phyloP scores from a whole-genome alignment of 2,888 invertebrate genomes.

The Brachycybe producta region DNA sequence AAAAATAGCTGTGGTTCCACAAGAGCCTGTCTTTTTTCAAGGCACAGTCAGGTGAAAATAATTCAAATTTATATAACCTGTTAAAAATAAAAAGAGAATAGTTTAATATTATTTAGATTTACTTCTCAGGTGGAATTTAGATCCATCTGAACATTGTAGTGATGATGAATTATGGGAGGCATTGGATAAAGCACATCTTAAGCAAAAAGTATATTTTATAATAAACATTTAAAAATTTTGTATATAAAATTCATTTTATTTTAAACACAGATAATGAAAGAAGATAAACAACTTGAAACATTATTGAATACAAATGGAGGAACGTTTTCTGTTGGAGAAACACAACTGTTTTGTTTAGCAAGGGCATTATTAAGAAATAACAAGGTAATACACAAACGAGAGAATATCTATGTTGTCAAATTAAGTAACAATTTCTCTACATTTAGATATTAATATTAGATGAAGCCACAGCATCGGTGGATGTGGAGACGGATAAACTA shows the following conservation, averaged over 20 bases:
- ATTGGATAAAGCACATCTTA: conserved; percentile 38
- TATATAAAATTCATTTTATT: background rate
- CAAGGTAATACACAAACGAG: no score
- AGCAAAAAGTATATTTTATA: conserved; percentile 27
- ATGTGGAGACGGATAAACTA: conserved; percentile 42
- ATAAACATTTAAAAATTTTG: no score
- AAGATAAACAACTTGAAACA: conserved; percentile 24
- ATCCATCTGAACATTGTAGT: conserved; percentile 32
- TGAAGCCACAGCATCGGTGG: conserved; percentile 45
- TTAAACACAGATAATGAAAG: conserved; percentile 24
- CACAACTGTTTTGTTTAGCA: conserved; percentile 31
- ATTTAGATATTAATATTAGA: conserved; percentile 43
- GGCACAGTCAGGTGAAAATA: conserved; percentile 28
- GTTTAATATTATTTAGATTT: background rate
- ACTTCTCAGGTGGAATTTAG: conserved; percentile 37
- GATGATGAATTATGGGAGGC: conserved; percentile 38
- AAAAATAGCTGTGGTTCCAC: conserved; percentile 30
- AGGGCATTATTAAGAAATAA: conserved; percentile 30
- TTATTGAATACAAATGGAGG: conserved; percentile 16
- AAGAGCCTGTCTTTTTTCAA: conserved; percentile 31
- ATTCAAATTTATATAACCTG: no score
- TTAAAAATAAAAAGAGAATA: background rate
- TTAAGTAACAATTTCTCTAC: background rate
- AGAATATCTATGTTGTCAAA: no score
- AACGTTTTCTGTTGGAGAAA: conserved; percentile 30